Base-by-base conservation (phyloP, 92 coral and sea anemone species). In the Galaxea fascicularis region DNA sequence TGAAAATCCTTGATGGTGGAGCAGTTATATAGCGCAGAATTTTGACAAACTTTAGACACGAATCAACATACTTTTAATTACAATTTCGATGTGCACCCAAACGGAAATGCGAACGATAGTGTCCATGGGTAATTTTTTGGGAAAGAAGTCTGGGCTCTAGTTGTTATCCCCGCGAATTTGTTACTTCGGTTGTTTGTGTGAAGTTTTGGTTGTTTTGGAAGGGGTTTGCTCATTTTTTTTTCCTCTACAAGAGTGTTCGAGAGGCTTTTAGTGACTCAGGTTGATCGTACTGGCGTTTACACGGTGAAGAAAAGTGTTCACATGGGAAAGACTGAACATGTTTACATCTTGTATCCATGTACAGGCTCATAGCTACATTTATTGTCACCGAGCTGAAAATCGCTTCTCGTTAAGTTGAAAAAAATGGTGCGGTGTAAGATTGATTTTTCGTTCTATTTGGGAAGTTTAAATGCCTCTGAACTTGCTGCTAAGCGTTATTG, bases 101-200 rank as follows among this genome's bases (percentile, higher is more conserved):
- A 54, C 35, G 27, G 69, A 63, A 27, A 49, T 15, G 46, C n/a
- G 30, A 65, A 30, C 58, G 78, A 20, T 12, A 24, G 27, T 70
- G 39, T 14, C 35, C 56, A 78, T 82, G 86, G 86, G 77, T 54
- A 71, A 31, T 49, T 51, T n/a, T 6, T 21, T 41, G 27, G 27
- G 10, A 1, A 4, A 51, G 27, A 25, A 59, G 70, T 70, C 86
- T 82, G 86, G 70, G 86, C 8, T 27, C 69, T 15, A 80, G 53
- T 57, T 35, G 20, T 9, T 11, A 70, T 56, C 69, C 78, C 71
- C 86, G 86, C 86, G 78, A 70, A 71, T 82, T 11, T 79, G 46
- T 67, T 47, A 21, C 46, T 16, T 64, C n/a, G 45, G 18, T 20
- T 44, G 54, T 46, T 64, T 25, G 41, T 9, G 60, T 21, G 52